phyloP scores from a whole-genome alignment of 2,888 invertebrate genomes.

The Elaeidobius kamerunicus region DNA sequence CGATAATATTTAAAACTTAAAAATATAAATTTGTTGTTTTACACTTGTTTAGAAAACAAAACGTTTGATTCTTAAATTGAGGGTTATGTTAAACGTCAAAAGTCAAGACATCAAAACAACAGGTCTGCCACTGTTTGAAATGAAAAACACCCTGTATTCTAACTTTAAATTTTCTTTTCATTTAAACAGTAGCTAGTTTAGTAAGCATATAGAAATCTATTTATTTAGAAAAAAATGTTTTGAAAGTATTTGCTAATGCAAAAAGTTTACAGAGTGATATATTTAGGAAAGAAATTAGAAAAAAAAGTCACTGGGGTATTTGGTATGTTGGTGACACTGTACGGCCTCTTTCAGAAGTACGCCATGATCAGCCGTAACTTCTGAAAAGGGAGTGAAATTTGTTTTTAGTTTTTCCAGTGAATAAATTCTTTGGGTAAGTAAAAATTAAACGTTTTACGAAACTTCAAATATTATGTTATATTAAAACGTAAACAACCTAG shows the following conservation, averaged over 20 bases:
- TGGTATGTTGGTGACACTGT: constrained; percentile 7
- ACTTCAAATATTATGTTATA: not conserved
- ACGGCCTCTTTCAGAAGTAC: constrained; percentile 37
- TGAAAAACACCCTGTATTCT: too few species aligned
- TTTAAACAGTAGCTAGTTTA: too few species aligned
- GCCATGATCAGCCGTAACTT: constrained; percentile 47
- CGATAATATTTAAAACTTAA: too few species aligned
- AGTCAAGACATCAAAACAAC: constrained; percentile 12
- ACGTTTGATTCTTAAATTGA: constrained; percentile 6
- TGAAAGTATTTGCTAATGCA: not conserved
- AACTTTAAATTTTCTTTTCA: not conserved
- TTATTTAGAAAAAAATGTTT: not conserved
- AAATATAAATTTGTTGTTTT: too few species aligned
- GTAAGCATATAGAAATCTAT: not conserved
- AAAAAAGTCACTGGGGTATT: constrained; percentile 6
- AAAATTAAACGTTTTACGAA: not conserved
- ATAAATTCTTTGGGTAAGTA: constrained; percentile 8
- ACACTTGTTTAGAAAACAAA: not conserved
- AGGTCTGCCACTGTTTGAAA: constrained; percentile 8
- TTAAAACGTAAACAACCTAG: not conserved
- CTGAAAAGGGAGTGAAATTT: constrained; percentile 48
- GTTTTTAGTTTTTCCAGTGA: constrained; percentile 36
- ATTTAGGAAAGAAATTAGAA: too few species aligned
- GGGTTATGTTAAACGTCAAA: constrained; percentile 31
- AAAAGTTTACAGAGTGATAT: not conserved